These are phyloP conservation scores for Daboia siamensis DNA, from an alignment of 2,113 vertebrate genomes.

Conservation along the genomic window DNA sequence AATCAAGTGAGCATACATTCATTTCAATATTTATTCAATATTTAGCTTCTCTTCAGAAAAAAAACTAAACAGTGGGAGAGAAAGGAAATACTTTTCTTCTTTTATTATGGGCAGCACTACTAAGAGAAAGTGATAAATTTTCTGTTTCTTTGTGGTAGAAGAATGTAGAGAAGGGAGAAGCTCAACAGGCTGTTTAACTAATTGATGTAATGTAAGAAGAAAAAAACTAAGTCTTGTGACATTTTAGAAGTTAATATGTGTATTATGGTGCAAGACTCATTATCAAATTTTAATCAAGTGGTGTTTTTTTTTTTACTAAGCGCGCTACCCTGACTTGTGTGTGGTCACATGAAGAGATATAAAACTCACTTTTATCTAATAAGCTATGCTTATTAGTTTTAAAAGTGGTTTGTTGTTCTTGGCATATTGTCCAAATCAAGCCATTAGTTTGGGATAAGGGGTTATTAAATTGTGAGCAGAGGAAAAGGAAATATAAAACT, in stretches of 20 bases:
- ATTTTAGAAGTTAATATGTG: neutral
- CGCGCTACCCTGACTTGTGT: neutral
- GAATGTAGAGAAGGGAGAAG: too few relatives aligned
- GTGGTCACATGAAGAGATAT: neutral
- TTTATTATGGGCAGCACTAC: neutral
- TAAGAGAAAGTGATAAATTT: neutral
- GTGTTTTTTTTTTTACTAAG: neutral
- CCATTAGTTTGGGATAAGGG: neutral
- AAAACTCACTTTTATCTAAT: neutral
- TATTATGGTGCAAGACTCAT: neutral
- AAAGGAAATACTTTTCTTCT: neutral
- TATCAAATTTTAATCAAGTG: neutral
- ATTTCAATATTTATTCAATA: neutral
- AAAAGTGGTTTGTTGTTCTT: neutral
- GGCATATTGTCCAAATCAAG: neutral
- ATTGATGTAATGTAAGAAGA: neutral
- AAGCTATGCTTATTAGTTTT: neutral
- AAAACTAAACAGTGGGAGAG: neutral
- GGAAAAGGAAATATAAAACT: neutral
- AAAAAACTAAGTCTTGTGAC: neutral
- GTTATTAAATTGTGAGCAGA: neutral
- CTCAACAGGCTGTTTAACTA: neutral
- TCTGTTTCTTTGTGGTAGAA: neutral
- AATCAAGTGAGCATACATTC: neutral
- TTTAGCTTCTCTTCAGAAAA: neutral